Evolutionary conservation across 2,797 vertebrate genomes (phyloP), one percentile per base, ranked within the genome.

Genomic region (Lacerta bilineata): DNA sequence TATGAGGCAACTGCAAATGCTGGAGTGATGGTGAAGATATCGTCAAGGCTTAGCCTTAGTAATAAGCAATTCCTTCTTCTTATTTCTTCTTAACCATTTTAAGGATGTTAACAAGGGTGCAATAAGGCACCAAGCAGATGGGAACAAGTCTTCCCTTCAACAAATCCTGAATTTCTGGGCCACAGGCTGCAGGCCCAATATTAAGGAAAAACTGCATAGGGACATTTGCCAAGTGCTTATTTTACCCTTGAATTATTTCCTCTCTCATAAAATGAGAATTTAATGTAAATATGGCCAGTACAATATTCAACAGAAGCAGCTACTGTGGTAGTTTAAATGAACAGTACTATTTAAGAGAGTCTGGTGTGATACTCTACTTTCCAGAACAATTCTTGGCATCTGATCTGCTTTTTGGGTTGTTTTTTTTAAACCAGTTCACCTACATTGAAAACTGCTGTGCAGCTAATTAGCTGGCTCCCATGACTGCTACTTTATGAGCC

Each of bases 401-500:
- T 55, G 50, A 2, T 15, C 1, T 90, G 79, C 15, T 87, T 76
- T 55, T 77, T 27, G 77, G 33, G 33, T 33, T 33, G n/a, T n/a
- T 18, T 61, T 46, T 25, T 80, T 43, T 29, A 80, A 84, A 84
- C 59, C 80, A 87, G 64, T 84, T 90, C 25, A 64, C 20, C 68
- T 79, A 72, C 74, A 18, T 90, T 61, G 78, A 85, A 4, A 43
- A 84, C 71, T 64, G 46, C 3, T 68, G 46, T 29, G 64, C 85
- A 89, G n/a, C 71, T 61, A 78, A 78, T 36, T 76, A 90, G 83
- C 17, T 86, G 1, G 8, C 2, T 64, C 29, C 8, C 29, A 68
- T 15, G 20, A 36, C 81, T 93, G 66, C 41, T 64, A n/a, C 89
- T 94, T 66, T 86, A 82, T 10, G 0, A 74, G 84, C 33, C 79